Base-by-base conservation (phyloP, 2,113 vertebrate genomes). In the Centrocercus urophasianus region DNA sequence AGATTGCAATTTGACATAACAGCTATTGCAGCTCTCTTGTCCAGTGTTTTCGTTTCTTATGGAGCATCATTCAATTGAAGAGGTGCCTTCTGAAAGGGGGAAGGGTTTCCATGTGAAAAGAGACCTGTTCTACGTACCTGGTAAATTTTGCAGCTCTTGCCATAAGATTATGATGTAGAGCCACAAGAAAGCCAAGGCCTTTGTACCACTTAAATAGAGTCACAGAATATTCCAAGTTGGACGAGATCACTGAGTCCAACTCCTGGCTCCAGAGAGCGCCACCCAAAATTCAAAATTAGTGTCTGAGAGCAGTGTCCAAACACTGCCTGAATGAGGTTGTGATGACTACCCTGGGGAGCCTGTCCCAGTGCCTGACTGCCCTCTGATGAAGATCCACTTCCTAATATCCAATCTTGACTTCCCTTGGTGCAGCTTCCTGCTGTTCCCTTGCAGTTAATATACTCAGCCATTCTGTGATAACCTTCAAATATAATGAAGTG, bases 361-460 rank as follows among this genome's bases (percentile, higher is more conserved):
- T 40, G 25, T 64, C 27, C 36, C 25, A 40, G 25, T 63, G 36
- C 36, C 61, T 25, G 25, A 11, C 60, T 6, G 11, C 36, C 10
- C 15, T 17, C 36, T 63, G 30, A 8, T 32, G 30, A 57, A 57
- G 30, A 57, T 32, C 17, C 15, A 17, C 25, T 63, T 63, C 61
- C 36, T 40, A 8, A 11, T 63, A 63, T 11, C 36, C 36, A 27
- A 7, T 40, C 15, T 40, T 17, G 27, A 63, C 24, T 25, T 63
- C 36, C 15, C 6, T 7, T 61, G 15, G 61, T 28, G 52, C 52
- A 54, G 15, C 60, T 38, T 63, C 24, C 7, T 63, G 61, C 36
- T 11, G 25, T 40, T 63, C 16, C 16, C 61, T 40, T 8, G 13
- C 36, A 18, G 0, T 3, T 22, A 11, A 30, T 73, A 4, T 8